Conservation (phyloP, 2,797 vertebrate genomes). For the Silurus aristotelis region DNA sequence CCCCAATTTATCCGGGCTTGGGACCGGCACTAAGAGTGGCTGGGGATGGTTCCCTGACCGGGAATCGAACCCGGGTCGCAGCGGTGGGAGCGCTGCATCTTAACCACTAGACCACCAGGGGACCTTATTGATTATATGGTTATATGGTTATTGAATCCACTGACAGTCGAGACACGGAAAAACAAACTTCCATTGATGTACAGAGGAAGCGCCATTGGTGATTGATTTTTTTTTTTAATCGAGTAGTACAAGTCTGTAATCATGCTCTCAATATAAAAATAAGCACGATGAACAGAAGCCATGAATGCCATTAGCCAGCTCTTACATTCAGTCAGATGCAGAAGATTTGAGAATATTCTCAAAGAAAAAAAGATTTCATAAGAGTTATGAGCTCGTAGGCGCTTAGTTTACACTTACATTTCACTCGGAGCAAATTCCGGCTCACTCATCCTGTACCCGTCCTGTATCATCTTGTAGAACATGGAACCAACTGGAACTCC, state of each 20-base stretch:
- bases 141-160: neutral
- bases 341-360: neutral
- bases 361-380: neutral
- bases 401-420: constrained; percentile 73
- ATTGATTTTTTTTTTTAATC: neutral
- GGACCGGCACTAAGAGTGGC: no score
- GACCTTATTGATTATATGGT: neutral
- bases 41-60: no score
- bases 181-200: constrained; percentile 1
- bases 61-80: no score
- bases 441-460: constrained; percentile 91
- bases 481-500: constrained; percentile 92
- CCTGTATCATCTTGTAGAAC: constrained; percentile 96
- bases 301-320: neutral
- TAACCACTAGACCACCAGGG: no score
- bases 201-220: neutral
- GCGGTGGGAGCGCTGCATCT: no score
- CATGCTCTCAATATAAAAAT: neutral
- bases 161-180: neutral
- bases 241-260: neutral
- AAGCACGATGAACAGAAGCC: neutral
- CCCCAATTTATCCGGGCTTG: no score
- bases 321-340: neutral
- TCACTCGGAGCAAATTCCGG: constrained; percentile 87
- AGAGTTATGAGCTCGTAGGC: neutral